These are phyloP conservation scores for Endomychus coccineus DNA, from an alignment of 2,888 invertebrate species.

Conservation along the genomic window DNA sequence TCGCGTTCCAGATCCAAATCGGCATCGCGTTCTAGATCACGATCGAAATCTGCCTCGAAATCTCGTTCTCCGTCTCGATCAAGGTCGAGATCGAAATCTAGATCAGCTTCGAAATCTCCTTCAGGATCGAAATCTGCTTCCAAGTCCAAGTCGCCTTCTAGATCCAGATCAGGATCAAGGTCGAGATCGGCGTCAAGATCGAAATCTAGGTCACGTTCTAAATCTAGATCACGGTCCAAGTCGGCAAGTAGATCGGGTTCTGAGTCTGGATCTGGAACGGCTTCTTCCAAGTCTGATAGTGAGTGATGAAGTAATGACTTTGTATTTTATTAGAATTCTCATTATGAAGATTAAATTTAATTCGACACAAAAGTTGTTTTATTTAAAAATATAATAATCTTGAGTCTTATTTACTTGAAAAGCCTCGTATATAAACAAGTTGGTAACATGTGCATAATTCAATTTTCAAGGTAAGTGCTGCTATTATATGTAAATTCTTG, in stretches of 20 bases:
- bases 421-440: no score
- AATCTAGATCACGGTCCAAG: slow-evolving; percentile 38
- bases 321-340: no score
- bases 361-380: no score
- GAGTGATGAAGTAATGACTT: slow-evolving; percentile 18
- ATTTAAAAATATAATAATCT: no score
- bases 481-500: no score
- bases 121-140: slow-evolving; percentile 24
- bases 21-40: slow-evolving; percentile 27
- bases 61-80: slow-evolving; percentile 37
- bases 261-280: slow-evolving; percentile 34
- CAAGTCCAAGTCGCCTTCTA: slow-evolving; percentile 23
- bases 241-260: slow-evolving; percentile 29
- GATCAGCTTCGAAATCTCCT: slow-evolving; percentile 38
- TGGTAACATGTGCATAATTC: no score
- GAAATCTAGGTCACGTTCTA: slow-evolving; percentile 18
- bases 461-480: no score
- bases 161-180: slow-evolving; percentile 32
- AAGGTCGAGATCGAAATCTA: slow-evolving; percentile 29
- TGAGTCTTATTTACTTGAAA: no score
- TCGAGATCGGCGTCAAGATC: slow-evolving; percentile 31
- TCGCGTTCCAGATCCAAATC: slow-evolving; percentile 25
- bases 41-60: slow-evolving; percentile 40
- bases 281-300: slow-evolving; percentile 33
- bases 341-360: no score